These are phyloP conservation scores for Vicugna pacos DNA, from an alignment of 2,113 vertebrate species.

Conservation along the genomic window DNA sequence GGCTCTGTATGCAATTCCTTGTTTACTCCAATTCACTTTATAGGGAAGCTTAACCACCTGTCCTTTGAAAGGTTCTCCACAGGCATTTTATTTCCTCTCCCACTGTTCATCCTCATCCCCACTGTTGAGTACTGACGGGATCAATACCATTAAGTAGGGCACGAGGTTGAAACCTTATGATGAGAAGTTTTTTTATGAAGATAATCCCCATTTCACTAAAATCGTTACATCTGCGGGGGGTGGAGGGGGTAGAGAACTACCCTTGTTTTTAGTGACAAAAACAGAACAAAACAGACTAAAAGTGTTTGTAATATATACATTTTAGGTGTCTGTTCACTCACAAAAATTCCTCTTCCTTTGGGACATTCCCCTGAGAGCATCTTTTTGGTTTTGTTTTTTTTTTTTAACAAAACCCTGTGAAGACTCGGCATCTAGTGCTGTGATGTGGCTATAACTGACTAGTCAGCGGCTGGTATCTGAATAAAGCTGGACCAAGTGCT, in stretches of 20 bases:
- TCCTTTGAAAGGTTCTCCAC: background rate
- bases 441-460: background rate
- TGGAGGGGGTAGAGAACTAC: background rate
- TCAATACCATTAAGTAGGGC: background rate
- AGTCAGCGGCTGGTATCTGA: background rate
- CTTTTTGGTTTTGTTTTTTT: background rate
- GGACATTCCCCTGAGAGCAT: background rate
- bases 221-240: background rate
- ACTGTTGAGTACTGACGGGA: background rate
- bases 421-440: background rate
- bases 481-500: background rate
- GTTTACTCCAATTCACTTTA: no score
- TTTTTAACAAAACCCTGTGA: no score
- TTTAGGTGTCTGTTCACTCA: background rate
- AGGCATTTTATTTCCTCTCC: background rate
- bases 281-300: background rate
- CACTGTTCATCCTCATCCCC: background rate
- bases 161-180: background rate
- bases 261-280: background rate
- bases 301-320: background rate
- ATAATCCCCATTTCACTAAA: conserved; percentile 46
- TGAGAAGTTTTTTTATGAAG: background rate
- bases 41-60: background rate
- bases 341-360: background rate
- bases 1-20: background rate